Percentiles rank a stretch among this genome's conserved stretches.
Evolutionary conservation across 2,113 vertebrate genomes (phyloP).

Genomic region (Carassius carassius): DNA sequence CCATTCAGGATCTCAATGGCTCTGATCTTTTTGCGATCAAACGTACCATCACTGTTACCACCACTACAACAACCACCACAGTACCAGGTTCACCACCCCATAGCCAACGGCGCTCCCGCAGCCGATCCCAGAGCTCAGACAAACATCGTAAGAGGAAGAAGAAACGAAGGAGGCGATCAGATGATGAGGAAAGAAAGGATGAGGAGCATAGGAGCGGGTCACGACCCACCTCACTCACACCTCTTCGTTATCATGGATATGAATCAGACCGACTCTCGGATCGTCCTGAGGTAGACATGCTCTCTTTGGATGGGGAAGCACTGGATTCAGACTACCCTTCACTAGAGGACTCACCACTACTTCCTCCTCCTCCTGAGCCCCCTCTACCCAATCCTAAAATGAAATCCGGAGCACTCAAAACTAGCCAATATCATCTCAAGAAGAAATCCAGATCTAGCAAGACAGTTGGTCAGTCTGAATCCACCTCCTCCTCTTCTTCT

Average conservation of each 20-base stretch:
- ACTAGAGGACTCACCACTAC: conserved; percentile 74
- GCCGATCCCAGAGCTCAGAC: conserved; percentile 69
- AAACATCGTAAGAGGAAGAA: conserved; percentile 75
- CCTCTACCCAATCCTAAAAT: conserved; percentile 66
- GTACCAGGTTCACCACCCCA: conserved; percentile 71
- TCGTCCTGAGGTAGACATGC: conserved; percentile 71
- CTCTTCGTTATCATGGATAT: conserved; percentile 68
- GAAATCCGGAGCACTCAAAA: conserved; percentile 63
- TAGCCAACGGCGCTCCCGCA: conserved; percentile 58
- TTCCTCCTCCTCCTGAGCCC: conserved; percentile 66
- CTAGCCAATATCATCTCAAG: conserved; percentile 65
- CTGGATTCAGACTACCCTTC: conserved; percentile 80
- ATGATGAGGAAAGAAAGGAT: conserved; percentile 71
- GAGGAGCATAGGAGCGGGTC: conserved; percentile 67
- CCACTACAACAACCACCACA: conserved; percentile 72
- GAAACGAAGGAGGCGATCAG: conserved; percentile 70
- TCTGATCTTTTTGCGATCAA: conserved; percentile 91
- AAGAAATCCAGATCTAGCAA: conserved; percentile 73
- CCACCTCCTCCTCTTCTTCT: conserved; percentile 63
- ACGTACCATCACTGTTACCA: conserved; percentile 89
- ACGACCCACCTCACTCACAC: conserved; percentile 61
- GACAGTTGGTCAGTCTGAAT: conserved; percentile 67
- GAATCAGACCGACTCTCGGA: conserved; percentile 75
- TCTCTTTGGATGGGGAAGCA: conserved; percentile 79
- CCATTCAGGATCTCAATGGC: conserved; percentile 92